These are phyloP conservation scores for Actinostola sp. DNA, from an alignment of 92 coral and sea anemone species.

Conservation along the genomic window DNA sequence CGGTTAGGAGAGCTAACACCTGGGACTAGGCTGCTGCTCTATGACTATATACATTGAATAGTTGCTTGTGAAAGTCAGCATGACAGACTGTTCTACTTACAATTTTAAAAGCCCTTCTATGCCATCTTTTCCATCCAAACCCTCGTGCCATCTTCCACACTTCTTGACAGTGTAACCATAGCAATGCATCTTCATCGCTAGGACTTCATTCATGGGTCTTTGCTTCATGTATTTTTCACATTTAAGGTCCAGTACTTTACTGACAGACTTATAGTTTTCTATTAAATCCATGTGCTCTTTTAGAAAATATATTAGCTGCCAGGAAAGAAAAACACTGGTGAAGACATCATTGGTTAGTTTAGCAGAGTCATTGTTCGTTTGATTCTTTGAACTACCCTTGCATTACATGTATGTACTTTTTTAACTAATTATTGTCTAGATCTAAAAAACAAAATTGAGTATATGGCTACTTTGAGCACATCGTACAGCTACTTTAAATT, in stretches of 20 bases:
- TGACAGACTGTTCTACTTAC: conserved; percentile 40
- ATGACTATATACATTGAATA: too few species aligned
- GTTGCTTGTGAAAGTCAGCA: not conserved
- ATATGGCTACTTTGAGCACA: too few species aligned
- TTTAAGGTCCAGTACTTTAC: conserved; percentile 73
- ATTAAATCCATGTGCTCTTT: conserved; percentile 73
- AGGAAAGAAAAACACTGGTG: too few species aligned
- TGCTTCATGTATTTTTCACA: conserved; percentile 69
- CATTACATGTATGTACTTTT: too few species aligned
- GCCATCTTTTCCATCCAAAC: conserved; percentile 83
- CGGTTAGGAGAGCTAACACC: too few species aligned
- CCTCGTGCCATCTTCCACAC: conserved; percentile 88
- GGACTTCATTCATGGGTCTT: conserved; percentile 69
- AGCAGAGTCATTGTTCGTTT: too few species aligned
- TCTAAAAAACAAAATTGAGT: too few species aligned
- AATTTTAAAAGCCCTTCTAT: conserved; percentile 82
- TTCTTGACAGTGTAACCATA: conserved; percentile 60
- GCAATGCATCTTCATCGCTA: conserved; percentile 93
- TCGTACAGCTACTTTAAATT: too few species aligned
- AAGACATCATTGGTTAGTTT: too few species aligned
- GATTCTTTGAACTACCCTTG: too few species aligned
- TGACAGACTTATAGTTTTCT: conserved; percentile 78
- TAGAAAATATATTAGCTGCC: conserved; percentile 72
- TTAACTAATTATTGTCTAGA: too few species aligned
- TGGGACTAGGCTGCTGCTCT: too few species aligned